Percentiles rank a stretch among this genome's conserved stretches.
phyloP scores from a whole-genome alignment of 2,888 invertebrate genomes.

The Tenthredo mesomela region DNA sequence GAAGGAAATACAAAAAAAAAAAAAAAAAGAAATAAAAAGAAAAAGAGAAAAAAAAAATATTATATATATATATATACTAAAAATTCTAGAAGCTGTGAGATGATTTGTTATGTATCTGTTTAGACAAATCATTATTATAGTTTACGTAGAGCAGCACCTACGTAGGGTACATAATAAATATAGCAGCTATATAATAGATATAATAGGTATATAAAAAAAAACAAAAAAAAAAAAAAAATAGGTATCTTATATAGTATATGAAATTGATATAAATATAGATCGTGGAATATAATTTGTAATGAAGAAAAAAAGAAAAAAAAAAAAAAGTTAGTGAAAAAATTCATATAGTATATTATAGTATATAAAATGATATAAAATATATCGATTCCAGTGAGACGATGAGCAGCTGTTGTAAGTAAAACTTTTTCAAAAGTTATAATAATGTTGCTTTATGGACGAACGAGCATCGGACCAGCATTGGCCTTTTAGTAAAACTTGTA shows the following conservation, averaged over 20 bases:
- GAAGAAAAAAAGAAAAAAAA: background rate
- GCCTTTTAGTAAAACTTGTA: slow-evolving; percentile 35
- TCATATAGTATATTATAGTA: background rate
- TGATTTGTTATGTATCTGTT: background rate
- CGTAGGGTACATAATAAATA: background rate
- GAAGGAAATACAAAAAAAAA: background rate
- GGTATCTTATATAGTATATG: background rate
- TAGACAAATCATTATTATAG: background rate
- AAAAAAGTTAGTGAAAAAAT: slow-evolving; percentile 25
- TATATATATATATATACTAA: background rate
- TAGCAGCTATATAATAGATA: background rate
- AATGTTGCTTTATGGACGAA: slow-evolving; percentile 23
- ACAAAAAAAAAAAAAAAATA: too few species aligned
- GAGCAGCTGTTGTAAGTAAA: background rate
- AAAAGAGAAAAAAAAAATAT: background rate
- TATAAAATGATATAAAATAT: background rate
- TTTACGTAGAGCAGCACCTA: background rate
- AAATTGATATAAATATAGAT: slow-evolving; percentile 4
- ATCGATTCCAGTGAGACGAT: slow-evolving; percentile 1
- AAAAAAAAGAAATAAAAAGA: background rate
- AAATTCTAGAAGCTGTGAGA: slow-evolving; percentile 12
- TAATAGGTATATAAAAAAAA: background rate
- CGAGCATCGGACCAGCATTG: slow-evolving; percentile 41
- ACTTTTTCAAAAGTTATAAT: slow-evolving; percentile 20
- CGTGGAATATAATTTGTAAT: background rate